A percentile compares a stretch with the other conserved stretches of the same genome.
Conservation (phyloP, 2,888 invertebrate species). For the Apoda limacodes region DNA sequence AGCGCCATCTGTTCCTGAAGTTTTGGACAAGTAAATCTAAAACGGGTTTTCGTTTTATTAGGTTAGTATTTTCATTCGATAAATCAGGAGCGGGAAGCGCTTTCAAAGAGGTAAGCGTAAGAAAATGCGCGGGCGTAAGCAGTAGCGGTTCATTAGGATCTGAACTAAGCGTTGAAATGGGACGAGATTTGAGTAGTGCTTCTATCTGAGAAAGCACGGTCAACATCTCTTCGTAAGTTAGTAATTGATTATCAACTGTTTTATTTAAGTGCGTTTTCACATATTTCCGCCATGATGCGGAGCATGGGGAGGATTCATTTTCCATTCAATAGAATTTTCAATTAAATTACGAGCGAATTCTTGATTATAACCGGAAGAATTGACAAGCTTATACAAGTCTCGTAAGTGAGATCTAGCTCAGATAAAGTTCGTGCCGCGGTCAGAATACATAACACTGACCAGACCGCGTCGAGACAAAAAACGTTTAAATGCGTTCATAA, state of each 20-base stretch:
- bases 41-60: background rate
- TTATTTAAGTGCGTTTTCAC: conserved; percentile 7
- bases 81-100: background rate
- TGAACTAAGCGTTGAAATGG: background rate
- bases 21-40: conserved; percentile 4
- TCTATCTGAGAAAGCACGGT: conserved; percentile 6
- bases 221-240: conserved; percentile 2
- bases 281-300: conserved; percentile 7
- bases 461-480: conserved; percentile 8
- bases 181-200: conserved; percentile 2
- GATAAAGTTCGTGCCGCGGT: conserved; percentile 6
- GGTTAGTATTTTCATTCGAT: background rate
- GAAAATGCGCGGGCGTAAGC: too few species aligned
- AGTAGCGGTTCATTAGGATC: too few species aligned
- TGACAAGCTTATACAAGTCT: conserved; percentile 1
- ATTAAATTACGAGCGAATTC: conserved; percentile 1
- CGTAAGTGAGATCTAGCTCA: background rate
- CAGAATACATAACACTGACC: conserved; percentile 4
- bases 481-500: conserved; percentile 8
- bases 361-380: too few species aligned
- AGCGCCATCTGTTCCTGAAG: conserved; percentile 9
- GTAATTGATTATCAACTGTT: conserved; percentile 3
- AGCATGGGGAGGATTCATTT: conserved; percentile 3
- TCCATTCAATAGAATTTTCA: conserved; percentile 4
- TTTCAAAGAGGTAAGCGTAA: conserved; percentile 1